Base-by-base conservation (phyloP, 2,113 vertebrate species). In the Coturnix japonica region DNA sequence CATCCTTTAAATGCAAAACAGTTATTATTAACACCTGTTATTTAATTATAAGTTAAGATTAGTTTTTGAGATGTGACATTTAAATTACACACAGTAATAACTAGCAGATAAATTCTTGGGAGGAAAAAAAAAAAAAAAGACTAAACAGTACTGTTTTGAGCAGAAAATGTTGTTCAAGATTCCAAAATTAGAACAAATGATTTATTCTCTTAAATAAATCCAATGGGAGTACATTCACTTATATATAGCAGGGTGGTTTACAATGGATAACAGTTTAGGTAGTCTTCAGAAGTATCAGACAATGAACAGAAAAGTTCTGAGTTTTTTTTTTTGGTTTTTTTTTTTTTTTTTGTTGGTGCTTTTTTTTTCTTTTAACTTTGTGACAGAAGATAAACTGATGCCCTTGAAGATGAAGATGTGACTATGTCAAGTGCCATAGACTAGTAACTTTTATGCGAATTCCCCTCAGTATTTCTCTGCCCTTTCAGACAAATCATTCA, bases 71-170 rank as follows among this genome's bases (percentile, higher is more conserved):
- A 47, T 64, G 23, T 64, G 51, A 83, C 85, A 85, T 89, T 77
- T 83, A 96, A 90, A 90, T 87, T 77, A 81, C 35, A 91, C 46
- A 60, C 13, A 77, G 64, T 31, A 80, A 80, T 73, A 91, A 70
- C 1, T 3, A 47, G 39, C 39, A 76, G 61, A 90, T 26, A 64
- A 60, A 83, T 88, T 81, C 54, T 41, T 28, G 43, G 43, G 8
- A 47, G 21, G 13, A 30, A 31, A 17, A 31, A 31, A 56, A 56
- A 28, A 54, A 74, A 71, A 70, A 74, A 76, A 39, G 11, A 56
- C 14, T 26, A 59, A 66, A 63, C 6, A 82, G 54, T 78, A 56
- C 13, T 67, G 13, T 57, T 74, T 69, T 81, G 44, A 64, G 21
- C 21, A 64, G 56, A 83, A 90, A 83, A 85, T 57, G 13, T 54